Evolutionary conservation across 2,797 vertebrate genomes (phyloP).

Genomic region (Hyperoplus immaculatus): DNA sequence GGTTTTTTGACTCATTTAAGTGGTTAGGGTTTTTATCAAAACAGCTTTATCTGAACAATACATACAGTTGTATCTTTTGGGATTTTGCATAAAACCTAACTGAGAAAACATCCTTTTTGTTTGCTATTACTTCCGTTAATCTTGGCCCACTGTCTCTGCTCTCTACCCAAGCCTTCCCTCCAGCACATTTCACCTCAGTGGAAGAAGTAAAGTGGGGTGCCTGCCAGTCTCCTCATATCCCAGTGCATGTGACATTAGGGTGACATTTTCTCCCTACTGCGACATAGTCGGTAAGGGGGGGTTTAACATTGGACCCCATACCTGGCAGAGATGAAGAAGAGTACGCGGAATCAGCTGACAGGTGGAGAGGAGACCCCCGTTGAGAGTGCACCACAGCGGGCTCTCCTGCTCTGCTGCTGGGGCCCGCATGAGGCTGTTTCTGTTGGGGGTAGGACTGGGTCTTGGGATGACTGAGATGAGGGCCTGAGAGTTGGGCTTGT

Average conservation of each 20-base stretch:
- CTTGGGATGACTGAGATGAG: conserved; percentile 31
- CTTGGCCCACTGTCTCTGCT: conserved; percentile 7
- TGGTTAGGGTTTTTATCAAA: conserved; percentile 1
- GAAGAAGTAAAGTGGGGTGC: conserved; percentile 50
- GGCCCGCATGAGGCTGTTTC: conserved; percentile 45
- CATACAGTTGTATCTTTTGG: conserved; percentile 33
- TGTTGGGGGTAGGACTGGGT: conserved; percentile 42
- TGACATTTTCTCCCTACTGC: conserved; percentile 81
- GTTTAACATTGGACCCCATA: conserved; percentile 67
- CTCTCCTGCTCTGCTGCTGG: conserved; percentile 54
- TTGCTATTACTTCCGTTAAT: conserved; percentile 41
- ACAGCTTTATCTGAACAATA: conserved; percentile 19
- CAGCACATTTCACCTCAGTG: conserved; percentile 56
- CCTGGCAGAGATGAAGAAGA: conserved; percentile 78
- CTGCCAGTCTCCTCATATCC: conserved; percentile 74
- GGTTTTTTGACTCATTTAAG: conserved; percentile 24
- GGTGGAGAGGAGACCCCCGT: conserved; percentile 66
- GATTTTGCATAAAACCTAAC: conserved; percentile 35
- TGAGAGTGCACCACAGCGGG: conserved; percentile 65
- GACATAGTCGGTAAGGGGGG: conserved; percentile 53
- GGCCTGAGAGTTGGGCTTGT: conserved; percentile 31
- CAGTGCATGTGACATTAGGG: conserved; percentile 72
- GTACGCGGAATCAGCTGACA: conserved; percentile 75
- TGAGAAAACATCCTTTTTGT: conserved; percentile 38
- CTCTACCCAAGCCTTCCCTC: conserved; percentile 62